phyloP scores from a whole-genome alignment of 2,797 vertebrate species.

The Dromococcyx pavoninus region DNA sequence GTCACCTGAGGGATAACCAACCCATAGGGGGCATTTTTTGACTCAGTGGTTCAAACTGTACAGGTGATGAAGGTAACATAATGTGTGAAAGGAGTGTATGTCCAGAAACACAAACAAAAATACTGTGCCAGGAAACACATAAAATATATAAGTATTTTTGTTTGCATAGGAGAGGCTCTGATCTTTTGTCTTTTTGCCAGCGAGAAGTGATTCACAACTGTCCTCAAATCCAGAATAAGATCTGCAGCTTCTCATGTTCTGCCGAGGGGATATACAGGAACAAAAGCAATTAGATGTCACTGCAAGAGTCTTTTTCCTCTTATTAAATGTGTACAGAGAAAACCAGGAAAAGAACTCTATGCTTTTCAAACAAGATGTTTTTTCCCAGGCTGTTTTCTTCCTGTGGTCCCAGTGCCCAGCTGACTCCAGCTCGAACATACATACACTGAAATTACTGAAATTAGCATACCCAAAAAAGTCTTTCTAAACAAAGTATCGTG shows the following conservation, averaged over 20 bases:
- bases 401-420: neutral
- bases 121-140: neutral
- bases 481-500: neutral
- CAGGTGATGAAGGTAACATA: neutral
- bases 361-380: neutral
- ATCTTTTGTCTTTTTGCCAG: neutral
- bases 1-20: neutral
- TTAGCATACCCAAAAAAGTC: neutral
- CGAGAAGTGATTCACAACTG: neutral
- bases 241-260: neutral
- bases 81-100: neutral
- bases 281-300: conserved; percentile 39
- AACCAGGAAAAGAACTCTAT: neutral
- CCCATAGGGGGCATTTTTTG: neutral
- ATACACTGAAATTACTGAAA: neutral
- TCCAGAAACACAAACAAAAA: neutral
- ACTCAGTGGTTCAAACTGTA: neutral
- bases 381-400: neutral
- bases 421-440: neutral
- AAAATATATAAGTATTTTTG: neutral
- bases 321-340: conserved; percentile 21
- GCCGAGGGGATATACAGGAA: neutral
- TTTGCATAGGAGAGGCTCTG: neutral
- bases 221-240: neutral
- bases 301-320: conserved; percentile 2